Evolutionary conservation across 1,140 invertebrate genomes (phyloP).

Genomic region (Meloidogyne exigua): DNA sequence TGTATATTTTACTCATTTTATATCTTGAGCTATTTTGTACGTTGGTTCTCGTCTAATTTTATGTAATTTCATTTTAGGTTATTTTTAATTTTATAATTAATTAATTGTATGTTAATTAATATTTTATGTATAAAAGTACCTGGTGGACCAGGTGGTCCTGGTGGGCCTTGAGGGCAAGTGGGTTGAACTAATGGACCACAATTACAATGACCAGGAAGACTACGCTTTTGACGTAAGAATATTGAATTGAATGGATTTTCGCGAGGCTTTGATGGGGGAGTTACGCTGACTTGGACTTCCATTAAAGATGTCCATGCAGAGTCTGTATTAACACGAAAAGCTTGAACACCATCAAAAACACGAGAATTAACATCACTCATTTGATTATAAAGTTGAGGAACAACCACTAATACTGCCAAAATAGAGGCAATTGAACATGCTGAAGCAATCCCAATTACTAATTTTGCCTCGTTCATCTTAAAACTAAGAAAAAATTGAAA

Average conservation of each 20-base stretch:
- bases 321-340: conserved; percentile 45
- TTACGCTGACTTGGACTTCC: conserved; percentile 48
- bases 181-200: conserved; percentile 47
- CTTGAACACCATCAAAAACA: conserved; percentile 38
- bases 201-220: conserved; percentile 45
- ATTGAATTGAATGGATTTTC: conserved; percentile 51
- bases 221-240: conserved; percentile 46
- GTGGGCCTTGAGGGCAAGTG: conserved; percentile 35
- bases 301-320: conserved; percentile 51
- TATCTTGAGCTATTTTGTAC: too few relatives aligned
- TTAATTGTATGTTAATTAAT: too few relatives aligned
- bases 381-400: conserved; percentile 40
- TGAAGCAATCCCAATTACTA: conserved; percentile 43
- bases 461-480: conserved; percentile 40
- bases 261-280: conserved; percentile 38
- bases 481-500: neutral
- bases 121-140: too few relatives aligned
- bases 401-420: conserved; percentile 40
- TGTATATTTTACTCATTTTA: too few relatives aligned
- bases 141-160: conserved; percentile 25
- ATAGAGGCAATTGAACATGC: conserved; percentile 44
- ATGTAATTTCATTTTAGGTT: too few relatives aligned
- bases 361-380: conserved; percentile 42
- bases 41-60: too few relatives aligned
- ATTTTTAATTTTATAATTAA: too few relatives aligned